Evolutionary conservation across 2,113 vertebrate genomes (phyloP), one percentile per base, ranked within the genome.

Genomic region (Pachypanchax playfairii): DNA sequence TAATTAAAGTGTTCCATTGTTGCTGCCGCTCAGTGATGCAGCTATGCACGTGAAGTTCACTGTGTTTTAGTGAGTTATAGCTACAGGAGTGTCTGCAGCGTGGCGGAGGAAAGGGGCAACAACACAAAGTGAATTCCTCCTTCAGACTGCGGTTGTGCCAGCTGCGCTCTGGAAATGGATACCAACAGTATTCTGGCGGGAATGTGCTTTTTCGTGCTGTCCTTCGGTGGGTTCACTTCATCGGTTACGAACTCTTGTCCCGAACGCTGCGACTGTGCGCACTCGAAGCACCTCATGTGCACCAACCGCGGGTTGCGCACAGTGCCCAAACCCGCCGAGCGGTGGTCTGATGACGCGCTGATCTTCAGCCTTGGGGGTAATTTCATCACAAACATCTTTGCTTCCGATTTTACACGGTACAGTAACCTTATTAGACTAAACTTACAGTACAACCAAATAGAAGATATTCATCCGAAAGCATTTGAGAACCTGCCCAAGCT

Each of bases 341-440:
- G 82, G 22, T 84, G 81, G 43, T 87, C 92, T 4, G 91, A 89
- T 67, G 93, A 94, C 29, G 77, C 95, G 72, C 90, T 93, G 51
- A 93, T 95, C 63, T 93, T 96, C 84, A 96, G 94, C 81, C 92
- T 98, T 0, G 95, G 94, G 3, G 97, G 97, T 11, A 99, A 99
- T 86, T 97, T 96, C 83, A 96, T 98, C 39, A 51, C 86, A 29
- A 97, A 96, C 84, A 88, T 98, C 88, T 94, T 93, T 0, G 93
- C 92, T 31, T 88, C 89, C 9, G 95, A 97, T 86, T 94, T 98
- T 80, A 80, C 90, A 29, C 90, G 91, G 52, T 92, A 95, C 77
- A 86, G 86, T 3, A 89, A 92, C 76, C 91, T 99, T 18, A 87
- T 92, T 59, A 86, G 95, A 56, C 87, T 99, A 69, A 95, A 97